A percentile compares a stretch with the other conserved stretches of the same genome.
phyloP scores from a whole-genome alignment of 1,140 invertebrate genomes.

The Sycobia sp. region DNA sequence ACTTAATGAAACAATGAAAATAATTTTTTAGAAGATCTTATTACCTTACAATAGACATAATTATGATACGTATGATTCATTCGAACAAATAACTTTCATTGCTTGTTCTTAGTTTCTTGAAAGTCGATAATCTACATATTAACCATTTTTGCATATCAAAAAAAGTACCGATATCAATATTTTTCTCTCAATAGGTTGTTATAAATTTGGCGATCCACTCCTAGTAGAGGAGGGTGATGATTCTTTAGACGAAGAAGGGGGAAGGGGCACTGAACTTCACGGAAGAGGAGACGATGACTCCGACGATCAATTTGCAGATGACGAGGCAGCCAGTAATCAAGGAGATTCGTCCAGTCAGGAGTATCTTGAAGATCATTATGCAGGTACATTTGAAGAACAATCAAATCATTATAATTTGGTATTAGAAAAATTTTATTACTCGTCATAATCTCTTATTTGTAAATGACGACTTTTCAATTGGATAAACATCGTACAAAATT shows the following conservation, averaged over 20 bases:
- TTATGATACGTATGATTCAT: too few species aligned
- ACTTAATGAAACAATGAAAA: too few species aligned
- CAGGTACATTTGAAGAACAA: constrained; percentile 40
- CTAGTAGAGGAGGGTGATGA: constrained; percentile 70
- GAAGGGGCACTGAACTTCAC: constrained; percentile 48
- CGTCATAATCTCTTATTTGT: too few species aligned
- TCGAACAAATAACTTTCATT: too few species aligned
- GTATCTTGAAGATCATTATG: constrained; percentile 63
- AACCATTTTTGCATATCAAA: too few species aligned
- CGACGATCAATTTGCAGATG: constrained; percentile 71
- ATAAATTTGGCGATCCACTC: constrained; percentile 70
- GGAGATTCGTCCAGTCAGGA: constrained; percentile 67
- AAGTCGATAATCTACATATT: too few species aligned
- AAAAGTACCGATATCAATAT: not conserved
- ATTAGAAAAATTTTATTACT: too few species aligned
- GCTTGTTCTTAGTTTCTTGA: too few species aligned
- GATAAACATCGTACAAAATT: too few species aligned
- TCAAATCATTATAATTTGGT: not conserved
- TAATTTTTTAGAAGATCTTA: too few species aligned
- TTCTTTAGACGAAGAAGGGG: constrained; percentile 66
- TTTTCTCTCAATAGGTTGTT: constrained; percentile 58
- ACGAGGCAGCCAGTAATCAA: constrained; percentile 68
- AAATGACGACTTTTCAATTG: too few species aligned
- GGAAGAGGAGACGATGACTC: constrained; percentile 63
- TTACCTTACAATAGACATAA: too few species aligned